These are phyloP conservation scores for Hafferia zeledoni DNA, from an alignment of 2,797 vertebrate species.

Conservation along the genomic window DNA sequence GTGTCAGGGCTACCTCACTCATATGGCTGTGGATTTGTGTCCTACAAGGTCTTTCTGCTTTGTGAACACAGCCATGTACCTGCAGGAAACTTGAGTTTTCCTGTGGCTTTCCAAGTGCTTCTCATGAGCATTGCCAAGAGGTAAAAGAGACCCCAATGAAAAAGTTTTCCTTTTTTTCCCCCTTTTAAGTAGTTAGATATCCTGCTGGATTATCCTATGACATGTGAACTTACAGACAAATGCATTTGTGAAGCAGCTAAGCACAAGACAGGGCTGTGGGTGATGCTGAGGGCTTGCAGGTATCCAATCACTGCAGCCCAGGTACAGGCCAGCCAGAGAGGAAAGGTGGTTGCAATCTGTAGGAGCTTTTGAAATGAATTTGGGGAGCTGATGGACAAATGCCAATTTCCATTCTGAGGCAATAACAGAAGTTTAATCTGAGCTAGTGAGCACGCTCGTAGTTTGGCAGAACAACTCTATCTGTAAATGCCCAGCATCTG, in stretches of 20 bases:
- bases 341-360: constrained; percentile 1
- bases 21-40: neutral
- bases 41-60: neutral
- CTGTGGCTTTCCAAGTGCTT: neutral
- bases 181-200: too few species aligned
- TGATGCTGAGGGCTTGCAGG: neutral
- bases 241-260: neutral
- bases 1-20: neutral
- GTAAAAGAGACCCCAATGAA: neutral
- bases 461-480: constrained; percentile 49
- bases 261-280: neutral
- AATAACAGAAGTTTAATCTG: constrained; percentile 32
- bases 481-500: constrained; percentile 65
- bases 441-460: neutral
- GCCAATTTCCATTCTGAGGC: neutral
- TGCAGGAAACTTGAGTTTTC: neutral
- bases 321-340: neutral
- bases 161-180: neutral
- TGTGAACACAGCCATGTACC: neutral
- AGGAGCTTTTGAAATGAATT: neutral
- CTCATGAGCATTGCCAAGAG: neutral
- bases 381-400: neutral
- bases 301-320: neutral
- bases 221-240: neutral
- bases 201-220: neutral